These are phyloP conservation scores for Drosophila buzzatii DNA, from an alignment of 2,888 invertebrate genomes.

Conservation along the genomic window DNA sequence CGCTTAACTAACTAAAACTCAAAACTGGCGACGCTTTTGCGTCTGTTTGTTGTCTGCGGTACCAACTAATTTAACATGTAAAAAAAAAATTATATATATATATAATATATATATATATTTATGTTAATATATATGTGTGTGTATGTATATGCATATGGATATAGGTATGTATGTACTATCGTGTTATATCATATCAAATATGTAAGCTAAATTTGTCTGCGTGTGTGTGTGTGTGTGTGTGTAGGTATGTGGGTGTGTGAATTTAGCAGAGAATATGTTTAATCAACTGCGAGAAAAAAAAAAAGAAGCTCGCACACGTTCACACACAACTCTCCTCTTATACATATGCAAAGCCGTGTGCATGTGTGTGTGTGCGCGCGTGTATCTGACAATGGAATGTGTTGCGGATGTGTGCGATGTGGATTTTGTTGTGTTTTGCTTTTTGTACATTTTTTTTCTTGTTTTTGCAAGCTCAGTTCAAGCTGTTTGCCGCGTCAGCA, in stretches of 20 bases:
- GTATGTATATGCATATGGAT: conserved; percentile 13
- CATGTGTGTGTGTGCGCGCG: conserved; percentile 8
- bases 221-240: conserved; percentile 7
- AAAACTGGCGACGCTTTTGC: conserved; percentile 24
- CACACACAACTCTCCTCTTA: conserved; percentile 17
- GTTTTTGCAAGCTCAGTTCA: conserved; percentile 37
- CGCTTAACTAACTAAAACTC: conserved; percentile 34
- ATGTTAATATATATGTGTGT: background rate
- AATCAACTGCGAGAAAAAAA: conserved; percentile 29
- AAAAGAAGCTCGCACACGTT: background rate
- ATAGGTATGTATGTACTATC: conserved; percentile 7
- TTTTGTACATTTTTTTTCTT: conserved; percentile 46
- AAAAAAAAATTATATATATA: conserved; percentile 26
- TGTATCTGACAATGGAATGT: conserved; percentile 1
- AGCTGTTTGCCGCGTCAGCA: conserved; percentile 22
- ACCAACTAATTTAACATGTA: conserved; percentile 56
- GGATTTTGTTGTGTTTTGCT: conserved; percentile 13
- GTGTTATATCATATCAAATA: conserved; percentile 16
- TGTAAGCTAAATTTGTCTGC: conserved; percentile 14
- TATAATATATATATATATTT: conserved; percentile 1
- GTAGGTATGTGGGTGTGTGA: conserved; percentile 11
- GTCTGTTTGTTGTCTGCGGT: conserved; percentile 20
- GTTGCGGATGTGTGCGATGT: conserved; percentile 9
- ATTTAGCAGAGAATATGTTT: conserved; percentile 9
- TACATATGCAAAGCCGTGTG: conserved; percentile 26